These are phyloP conservation scores for Agrypnia vestita DNA, from an alignment of 1,140 invertebrate genomes.

Conservation along the genomic window DNA sequence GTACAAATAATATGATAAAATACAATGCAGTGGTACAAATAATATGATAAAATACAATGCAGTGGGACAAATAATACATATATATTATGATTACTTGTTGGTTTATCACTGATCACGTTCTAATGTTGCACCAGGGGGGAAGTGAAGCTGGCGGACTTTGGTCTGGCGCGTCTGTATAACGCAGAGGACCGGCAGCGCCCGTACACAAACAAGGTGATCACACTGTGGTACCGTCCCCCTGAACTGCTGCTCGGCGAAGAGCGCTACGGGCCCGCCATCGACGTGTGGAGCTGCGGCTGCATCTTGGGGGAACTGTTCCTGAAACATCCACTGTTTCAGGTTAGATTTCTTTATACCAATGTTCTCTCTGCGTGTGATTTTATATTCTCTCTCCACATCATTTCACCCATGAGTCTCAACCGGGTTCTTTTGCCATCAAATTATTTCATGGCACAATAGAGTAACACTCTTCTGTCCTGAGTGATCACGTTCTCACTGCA, in stretches of 20 bases:
- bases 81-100: constrained; percentile 46
- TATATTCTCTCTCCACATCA: too few species aligned
- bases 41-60: too few species aligned
- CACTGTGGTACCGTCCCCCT: constrained; percentile 98
- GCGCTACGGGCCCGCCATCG: constrained; percentile 97
- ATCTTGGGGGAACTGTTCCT: constrained; percentile 98
- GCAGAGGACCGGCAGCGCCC: constrained; percentile 95
- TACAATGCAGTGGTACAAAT: too few species aligned
- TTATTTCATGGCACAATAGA: too few species aligned
- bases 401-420: not conserved
- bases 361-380: too few species aligned
- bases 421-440: not conserved
- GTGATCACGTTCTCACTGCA: too few species aligned
- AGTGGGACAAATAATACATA: too few species aligned
- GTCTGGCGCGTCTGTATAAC: constrained; percentile 95
- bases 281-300: constrained; percentile 99
- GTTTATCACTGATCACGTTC: too few species aligned
- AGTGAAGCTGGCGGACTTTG: constrained; percentile 99
- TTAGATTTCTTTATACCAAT: constrained; percentile 63
- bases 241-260: constrained; percentile 98
- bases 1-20: too few species aligned
- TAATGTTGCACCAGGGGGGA: constrained; percentile 84
- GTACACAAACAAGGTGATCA: constrained; percentile 99
- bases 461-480: too few species aligned
- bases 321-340: constrained; percentile 96